Conservation (phyloP, 2,888 invertebrate species). For the Eilema depressum region DNA sequence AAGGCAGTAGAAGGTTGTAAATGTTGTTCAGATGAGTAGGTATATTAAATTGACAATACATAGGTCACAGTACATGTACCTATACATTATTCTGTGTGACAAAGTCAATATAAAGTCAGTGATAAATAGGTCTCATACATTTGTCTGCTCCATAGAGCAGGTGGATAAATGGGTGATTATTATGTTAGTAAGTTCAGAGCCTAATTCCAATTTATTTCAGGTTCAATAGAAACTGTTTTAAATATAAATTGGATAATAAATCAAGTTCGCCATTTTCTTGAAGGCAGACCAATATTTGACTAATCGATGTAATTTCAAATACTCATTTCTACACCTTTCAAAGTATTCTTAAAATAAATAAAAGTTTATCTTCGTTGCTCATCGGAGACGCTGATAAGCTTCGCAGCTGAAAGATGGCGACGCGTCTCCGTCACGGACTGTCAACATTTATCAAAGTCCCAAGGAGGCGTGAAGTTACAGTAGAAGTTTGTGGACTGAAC, state of each 20-base stretch:
- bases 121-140: no score
- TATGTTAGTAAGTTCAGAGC: no score
- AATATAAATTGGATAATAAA: background rate
- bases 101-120: no score
- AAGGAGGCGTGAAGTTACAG: background rate
- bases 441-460: background rate
- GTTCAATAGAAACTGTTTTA: background rate
- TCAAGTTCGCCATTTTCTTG: background rate
- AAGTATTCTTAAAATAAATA: background rate
- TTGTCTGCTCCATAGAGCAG: no score
- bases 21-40: no score
- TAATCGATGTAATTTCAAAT: background rate
- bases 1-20: no score
- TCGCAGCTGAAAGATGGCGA: background rate
- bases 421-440: background rate
- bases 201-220: background rate
- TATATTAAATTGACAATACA: no score
- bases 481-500: background rate
- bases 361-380: background rate
- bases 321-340: background rate
- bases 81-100: no score
- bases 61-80: no score
- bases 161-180: no score
- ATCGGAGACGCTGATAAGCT: background rate
- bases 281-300: background rate